Evolutionary conservation across 2,797 vertebrate species (phyloP).

Genomic region (Megaceryle alcyon): DNA sequence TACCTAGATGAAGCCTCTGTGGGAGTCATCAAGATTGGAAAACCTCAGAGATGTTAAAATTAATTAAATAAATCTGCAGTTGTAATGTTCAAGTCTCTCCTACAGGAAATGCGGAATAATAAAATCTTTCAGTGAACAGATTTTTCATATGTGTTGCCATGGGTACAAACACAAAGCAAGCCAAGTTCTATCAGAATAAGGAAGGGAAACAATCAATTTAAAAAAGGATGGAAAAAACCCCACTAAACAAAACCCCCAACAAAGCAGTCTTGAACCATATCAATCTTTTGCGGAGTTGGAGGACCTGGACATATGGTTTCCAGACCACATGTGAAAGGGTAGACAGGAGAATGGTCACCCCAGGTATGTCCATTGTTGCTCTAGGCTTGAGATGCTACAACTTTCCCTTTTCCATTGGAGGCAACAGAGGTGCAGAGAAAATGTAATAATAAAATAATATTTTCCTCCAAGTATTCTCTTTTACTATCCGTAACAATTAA

Average conservation of each 20-base stretch:
- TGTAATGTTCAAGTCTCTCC: not conserved
- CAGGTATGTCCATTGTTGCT: not conserved
- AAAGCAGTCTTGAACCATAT: not conserved
- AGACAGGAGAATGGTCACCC: not conserved
- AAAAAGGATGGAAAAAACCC: not conserved
- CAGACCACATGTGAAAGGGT: not conserved
- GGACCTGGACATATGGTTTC: not conserved
- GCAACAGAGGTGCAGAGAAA: not conserved
- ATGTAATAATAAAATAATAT: not conserved
- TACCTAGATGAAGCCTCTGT: not conserved
- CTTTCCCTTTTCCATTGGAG: not conserved
- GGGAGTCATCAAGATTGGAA: not conserved
- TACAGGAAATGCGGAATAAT: not conserved
- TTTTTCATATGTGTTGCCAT: not conserved
- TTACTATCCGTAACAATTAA: not conserved
- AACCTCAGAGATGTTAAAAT: not conserved
- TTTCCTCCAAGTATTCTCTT: not conserved
- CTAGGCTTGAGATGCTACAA: not conserved
- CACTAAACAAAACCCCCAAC: not conserved
- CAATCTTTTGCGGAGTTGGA: not conserved
- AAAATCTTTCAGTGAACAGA: not conserved
- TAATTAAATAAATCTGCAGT: not conserved
- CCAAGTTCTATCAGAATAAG: not conserved
- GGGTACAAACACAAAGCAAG: not conserved
- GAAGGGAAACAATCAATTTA: not conserved